A percentile compares a stretch with the other conserved stretches of the same genome.
Conservation (phyloP, 2,888 invertebrate genomes). For the Drosophila austrosaltans region DNA sequence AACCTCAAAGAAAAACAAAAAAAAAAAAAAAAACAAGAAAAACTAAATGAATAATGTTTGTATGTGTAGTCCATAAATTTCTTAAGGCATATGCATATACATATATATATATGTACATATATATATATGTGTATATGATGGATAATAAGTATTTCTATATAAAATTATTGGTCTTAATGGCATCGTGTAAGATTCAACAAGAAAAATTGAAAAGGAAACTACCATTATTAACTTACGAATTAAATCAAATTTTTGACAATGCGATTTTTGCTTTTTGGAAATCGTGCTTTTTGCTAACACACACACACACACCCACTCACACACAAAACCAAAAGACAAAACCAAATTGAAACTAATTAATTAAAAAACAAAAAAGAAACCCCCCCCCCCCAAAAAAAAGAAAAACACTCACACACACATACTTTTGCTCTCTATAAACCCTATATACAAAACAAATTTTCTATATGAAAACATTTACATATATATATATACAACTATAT, state of each 20-base stretch:
- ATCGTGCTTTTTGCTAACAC: constrained; percentile 76
- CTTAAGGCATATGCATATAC: constrained; percentile 61
- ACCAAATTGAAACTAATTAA: constrained; percentile 49
- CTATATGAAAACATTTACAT: constrained; percentile 63
- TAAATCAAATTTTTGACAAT: constrained; percentile 73
- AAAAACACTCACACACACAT: constrained; percentile 49
- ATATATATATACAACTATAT: constrained; percentile 44
- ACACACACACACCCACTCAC: constrained; percentile 29
- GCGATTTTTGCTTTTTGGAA: constrained; percentile 79
- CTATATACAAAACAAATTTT: constrained; percentile 68
- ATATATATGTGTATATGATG: constrained; percentile 34
- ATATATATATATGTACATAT: constrained; percentile 31
- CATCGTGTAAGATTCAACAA: constrained; percentile 20
- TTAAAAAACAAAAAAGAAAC: not conserved
- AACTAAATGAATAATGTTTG: constrained; percentile 51
- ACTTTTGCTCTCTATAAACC: constrained; percentile 74
- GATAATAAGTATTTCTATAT: constrained; percentile 36
- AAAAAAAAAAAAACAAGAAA: constrained; percentile 29
- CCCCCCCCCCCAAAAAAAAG: constrained; percentile 40
- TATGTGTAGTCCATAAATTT: constrained; percentile 76
- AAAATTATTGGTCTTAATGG: constrained; percentile 56
- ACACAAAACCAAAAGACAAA: constrained; percentile 37
- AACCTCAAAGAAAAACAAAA: constrained; percentile 13
- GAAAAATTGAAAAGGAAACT: constrained; percentile 38
- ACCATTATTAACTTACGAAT: constrained; percentile 70